phyloP scores from a whole-genome alignment of 2,888 invertebrate species.

The Drosophila paramelanica region DNA sequence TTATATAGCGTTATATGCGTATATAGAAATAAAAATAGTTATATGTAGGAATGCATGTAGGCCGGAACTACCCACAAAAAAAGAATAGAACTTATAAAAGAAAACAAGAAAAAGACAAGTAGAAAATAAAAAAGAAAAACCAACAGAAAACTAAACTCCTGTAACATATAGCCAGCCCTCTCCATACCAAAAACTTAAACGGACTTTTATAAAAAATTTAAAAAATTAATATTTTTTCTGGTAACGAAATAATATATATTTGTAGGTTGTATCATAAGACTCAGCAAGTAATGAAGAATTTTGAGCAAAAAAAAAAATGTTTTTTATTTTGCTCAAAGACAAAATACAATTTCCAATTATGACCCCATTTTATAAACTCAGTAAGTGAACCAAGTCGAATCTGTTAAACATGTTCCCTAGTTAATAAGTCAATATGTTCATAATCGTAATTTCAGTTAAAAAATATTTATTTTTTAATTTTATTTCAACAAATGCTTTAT shows the following conservation, averaged over 20 bases:
- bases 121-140: neutral
- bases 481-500: too few relatives aligned
- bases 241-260: too few relatives aligned
- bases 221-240: too few relatives aligned
- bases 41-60: slow-evolving; percentile 30
- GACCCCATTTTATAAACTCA: neutral
- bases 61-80: slow-evolving; percentile 23
- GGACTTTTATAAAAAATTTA: too few relatives aligned
- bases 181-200: neutral
- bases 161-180: slow-evolving; percentile 1
- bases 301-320: too few relatives aligned
- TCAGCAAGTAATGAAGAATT: too few relatives aligned
- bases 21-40: slow-evolving; percentile 5
- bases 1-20: slow-evolving; percentile 51
- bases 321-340: too few relatives aligned
- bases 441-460: neutral
- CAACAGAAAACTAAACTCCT: neutral
- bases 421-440: neutral
- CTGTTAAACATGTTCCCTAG: neutral
- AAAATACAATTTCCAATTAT: too few relatives aligned
- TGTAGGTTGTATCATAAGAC: too few relatives aligned
- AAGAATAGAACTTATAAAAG: neutral
- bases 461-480: too few relatives aligned
- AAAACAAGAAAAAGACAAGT: neutral
- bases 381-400: neutral